A percentile compares a stretch with the other conserved stretches of the same genome.
Conservation (phyloP, 2,888 invertebrate species). For the Cyclophora albipunctata region DNA sequence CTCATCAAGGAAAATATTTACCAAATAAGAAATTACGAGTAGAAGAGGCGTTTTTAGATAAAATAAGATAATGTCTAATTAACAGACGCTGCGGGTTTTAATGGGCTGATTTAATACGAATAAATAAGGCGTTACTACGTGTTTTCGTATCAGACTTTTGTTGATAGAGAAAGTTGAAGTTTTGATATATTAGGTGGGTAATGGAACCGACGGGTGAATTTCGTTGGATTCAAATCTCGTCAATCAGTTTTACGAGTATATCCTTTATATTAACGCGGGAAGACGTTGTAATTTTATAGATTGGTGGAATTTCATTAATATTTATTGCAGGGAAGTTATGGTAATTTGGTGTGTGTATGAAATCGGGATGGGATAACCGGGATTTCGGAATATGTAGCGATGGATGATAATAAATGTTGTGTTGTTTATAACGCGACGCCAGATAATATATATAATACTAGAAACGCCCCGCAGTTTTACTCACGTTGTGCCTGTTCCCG, state of each 20-base stretch:
- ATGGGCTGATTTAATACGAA: constrained; percentile 34
- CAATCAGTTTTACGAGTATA: too few relatives aligned
- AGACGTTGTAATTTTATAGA: too few relatives aligned
- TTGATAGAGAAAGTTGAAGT: not conserved
- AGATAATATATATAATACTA: too few relatives aligned
- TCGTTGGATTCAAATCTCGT: not conserved
- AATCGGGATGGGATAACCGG: too few relatives aligned
- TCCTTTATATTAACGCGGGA: not conserved
- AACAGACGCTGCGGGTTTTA: constrained; percentile 46
- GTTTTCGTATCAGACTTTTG: not conserved
- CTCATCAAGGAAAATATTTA: constrained; percentile 66
- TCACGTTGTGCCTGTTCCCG: too few relatives aligned
- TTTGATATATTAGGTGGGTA: not conserved
- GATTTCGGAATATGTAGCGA: too few relatives aligned
- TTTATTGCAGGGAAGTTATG: too few relatives aligned
- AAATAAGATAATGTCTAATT: constrained; percentile 60
- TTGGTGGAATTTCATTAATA: too few relatives aligned
- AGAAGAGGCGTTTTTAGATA: constrained; percentile 50
- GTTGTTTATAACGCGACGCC: too few relatives aligned
- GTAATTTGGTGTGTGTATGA: too few relatives aligned
- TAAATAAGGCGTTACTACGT: constrained; percentile 10
- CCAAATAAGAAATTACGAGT: constrained; percentile 53
- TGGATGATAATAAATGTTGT: too few relatives aligned
- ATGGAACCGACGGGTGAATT: not conserved
- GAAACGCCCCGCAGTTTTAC: too few relatives aligned